Percentiles rank a stretch among this genome's conserved stretches.
phyloP scores from a whole-genome alignment of 2,888 invertebrate species.

The Drosophila paranaensis region DNA sequence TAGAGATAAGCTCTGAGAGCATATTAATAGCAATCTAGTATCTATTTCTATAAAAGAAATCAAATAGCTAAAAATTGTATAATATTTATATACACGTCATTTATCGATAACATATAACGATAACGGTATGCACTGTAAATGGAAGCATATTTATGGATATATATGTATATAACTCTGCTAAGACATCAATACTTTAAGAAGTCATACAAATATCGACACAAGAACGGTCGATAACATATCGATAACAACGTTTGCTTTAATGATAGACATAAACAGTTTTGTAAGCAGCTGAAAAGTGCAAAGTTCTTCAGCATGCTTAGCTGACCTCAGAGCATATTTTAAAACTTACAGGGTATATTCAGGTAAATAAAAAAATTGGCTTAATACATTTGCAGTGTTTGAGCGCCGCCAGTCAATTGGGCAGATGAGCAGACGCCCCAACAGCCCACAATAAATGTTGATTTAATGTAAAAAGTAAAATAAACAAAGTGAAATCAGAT shows the following conservation, averaged over 20 bases:
- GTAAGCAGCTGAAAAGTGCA: neutral
- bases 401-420: neutral
- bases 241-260: neutral
- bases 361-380: conserved; percentile 10
- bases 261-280: neutral
- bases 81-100: too few relatives aligned
- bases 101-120: neutral
- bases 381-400: conserved; percentile 19
- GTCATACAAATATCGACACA: neutral
- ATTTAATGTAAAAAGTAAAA: conserved; percentile 25
- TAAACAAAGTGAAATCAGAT: conserved; percentile 9
- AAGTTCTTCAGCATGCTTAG: too few relatives aligned
- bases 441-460: conserved; percentile 29
- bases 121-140: neutral
- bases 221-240: neutral
- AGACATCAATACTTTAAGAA: neutral
- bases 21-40: too few relatives aligned
- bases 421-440: neutral
- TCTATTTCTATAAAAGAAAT: neutral
- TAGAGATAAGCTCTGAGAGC: too few relatives aligned
- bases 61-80: neutral
- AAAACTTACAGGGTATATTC: conserved; percentile 5
- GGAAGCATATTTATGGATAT: neutral
- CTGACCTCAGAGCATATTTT: neutral
- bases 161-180: neutral